Percentiles rank a stretch among this genome's conserved stretches.
Evolutionary conservation across 2,113 vertebrate genomes (phyloP).

Genomic region (Melanerpes aurifrons): DNA sequence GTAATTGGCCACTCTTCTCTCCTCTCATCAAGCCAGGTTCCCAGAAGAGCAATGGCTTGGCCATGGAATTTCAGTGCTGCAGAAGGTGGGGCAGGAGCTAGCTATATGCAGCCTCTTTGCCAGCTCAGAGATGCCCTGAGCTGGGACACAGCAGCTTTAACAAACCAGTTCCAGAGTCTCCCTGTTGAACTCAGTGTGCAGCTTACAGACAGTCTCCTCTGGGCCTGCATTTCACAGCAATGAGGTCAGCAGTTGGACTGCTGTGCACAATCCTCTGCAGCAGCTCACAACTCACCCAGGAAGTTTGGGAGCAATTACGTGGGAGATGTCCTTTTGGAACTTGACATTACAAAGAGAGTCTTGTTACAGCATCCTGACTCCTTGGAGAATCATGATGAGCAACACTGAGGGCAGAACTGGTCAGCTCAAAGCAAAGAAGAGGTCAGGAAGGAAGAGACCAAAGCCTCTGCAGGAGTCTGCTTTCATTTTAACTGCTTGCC

Average conservation of each 20-base stretch:
- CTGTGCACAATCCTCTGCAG: constrained; percentile 5
- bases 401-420: not conserved
- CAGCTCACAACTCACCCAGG: not conserved
- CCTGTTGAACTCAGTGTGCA: not conserved
- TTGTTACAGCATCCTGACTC: not conserved
- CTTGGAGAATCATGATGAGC: not conserved
- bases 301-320: constrained; percentile 18
- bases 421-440: not conserved
- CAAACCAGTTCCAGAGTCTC: not conserved
- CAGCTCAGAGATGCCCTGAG: not conserved
- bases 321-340: constrained; percentile 5
- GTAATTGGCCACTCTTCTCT: not conserved
- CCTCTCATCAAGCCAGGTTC: not conserved
- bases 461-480: not conserved
- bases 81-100: not conserved
- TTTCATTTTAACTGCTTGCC: not conserved
- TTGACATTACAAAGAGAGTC: not conserved
- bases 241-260: constrained; percentile 45
- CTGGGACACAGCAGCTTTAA: not conserved
- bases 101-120: not conserved
- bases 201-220: constrained; percentile 25
- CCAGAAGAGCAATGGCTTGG: not conserved
- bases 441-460: not conserved
- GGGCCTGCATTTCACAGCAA: constrained; percentile 27
- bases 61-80: not conserved